Evolutionary conservation across 2,113 vertebrate species (phyloP).

Genomic region (Pteropus alecto): DNA sequence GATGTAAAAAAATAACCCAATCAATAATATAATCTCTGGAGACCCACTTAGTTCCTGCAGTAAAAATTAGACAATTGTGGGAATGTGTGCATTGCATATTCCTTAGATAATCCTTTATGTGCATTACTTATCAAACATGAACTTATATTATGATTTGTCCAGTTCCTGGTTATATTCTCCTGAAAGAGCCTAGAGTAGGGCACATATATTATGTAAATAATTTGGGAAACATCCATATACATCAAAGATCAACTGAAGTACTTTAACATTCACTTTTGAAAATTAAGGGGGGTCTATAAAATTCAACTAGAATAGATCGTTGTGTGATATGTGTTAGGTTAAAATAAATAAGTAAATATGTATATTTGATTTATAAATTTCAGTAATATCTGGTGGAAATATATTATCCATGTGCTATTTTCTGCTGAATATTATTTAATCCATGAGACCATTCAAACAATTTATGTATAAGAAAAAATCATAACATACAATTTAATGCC

Average conservation of each 20-base stretch:
- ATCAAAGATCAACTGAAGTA: not conserved
- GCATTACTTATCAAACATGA: not conserved
- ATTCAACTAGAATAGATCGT: not conserved
- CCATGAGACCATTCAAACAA: not conserved
- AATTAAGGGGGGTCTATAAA: not conserved
- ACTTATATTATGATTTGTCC: not conserved
- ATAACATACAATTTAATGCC: not conserved
- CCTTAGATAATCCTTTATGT: not conserved
- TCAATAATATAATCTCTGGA: not conserved
- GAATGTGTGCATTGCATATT: not conserved
- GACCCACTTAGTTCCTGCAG: not conserved
- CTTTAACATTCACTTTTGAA: not conserved
- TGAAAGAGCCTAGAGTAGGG: not conserved
- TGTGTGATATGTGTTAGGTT: not conserved
- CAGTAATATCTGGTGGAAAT: not conserved
- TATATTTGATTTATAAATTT: not conserved
- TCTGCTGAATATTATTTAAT: not conserved
- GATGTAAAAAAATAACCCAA: not conserved
- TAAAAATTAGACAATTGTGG: not conserved
- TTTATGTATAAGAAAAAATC: not conserved
- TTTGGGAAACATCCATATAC: not conserved
- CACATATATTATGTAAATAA: not conserved
- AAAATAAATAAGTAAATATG: not conserved
- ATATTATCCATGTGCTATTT: not conserved
- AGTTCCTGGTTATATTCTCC: not conserved